Base-by-base conservation (phyloP, 2,797 vertebrate species). In the Selene dorsalis region DNA sequence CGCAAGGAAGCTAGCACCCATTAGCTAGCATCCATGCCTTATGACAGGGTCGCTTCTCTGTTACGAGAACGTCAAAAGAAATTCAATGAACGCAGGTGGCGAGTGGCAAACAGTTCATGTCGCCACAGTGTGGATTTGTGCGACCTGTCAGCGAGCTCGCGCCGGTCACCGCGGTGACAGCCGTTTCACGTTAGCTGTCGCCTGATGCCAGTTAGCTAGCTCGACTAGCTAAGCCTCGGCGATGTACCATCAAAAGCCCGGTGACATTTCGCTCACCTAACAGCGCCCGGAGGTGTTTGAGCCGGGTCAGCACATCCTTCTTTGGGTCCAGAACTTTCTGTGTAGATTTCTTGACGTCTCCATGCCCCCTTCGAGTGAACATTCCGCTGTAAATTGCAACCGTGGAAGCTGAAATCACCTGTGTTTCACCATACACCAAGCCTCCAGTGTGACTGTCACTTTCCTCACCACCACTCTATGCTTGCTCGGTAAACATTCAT, bases 281-380 rank as follows among this genome's bases (percentile, higher is more conserved):
- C 90, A 99, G 93, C 18, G 97, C 95, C 56, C 97, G 95, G 83
- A 99, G 97, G 95, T 99, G 97, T 92, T 97, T 99, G 84, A 98
- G 93, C 47, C 98, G 97, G 80, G 98, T 98, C 82, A 97, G 92
- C 5, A 97, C 96, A 91, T 99, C 98, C 95, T 98, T 98, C 95
- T 97, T 98, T 90, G 97, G 96, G 95, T 99, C 98, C 96, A 99
- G 95, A 96, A 97, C 97, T 96, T 99, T 99, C 96, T 99, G 98
- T 92, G 96, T 96, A 94, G 98, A 99, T 96, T 99, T 99, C 96
- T 96, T 98, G 95, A 98, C 97, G 88, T 99, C 98, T 86, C 97
- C 98, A 94, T 99, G 96, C 81, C 95, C 95, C 93, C 96, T 95
- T 91, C 97, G 96, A 91, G 98, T 98, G 94, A 99, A 99, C 98